Evolutionary conservation across 2,888 invertebrate genomes (phyloP), one percentile per base, ranked within the genome.

Genomic region (Drosophila phalerata): DNA sequence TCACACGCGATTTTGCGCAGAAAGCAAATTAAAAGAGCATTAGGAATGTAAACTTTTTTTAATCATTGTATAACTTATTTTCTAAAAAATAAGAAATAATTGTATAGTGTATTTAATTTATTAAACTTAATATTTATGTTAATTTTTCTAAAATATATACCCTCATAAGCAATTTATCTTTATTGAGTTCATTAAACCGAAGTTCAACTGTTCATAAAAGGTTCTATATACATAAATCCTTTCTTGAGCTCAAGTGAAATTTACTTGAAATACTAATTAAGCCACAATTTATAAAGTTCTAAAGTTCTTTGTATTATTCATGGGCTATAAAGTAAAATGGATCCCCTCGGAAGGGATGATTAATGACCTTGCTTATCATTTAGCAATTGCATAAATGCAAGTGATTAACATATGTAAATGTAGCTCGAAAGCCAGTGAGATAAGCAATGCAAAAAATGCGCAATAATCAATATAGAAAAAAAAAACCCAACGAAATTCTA

Each of bases 321-420:
- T 52, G n/a, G 3, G 28, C 17, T 40, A 2, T 25, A 28, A 40
- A 53, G 15, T n/a, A 9, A 22, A 15, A 15, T 45, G 22, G 8
- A 32, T 22, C 15, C 19, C 53, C 17, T 32, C 22, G 3, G 10
- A 15, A 11, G 17, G 3, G 9, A 68, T 68, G 52, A 68, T 40
- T 57, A 68, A 68, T 68, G 51, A 51, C 2, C 25, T 22, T 8
- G 28, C 49, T 49, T 45, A 34, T 40, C 64, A 37, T 22, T 32
- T 22, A 3, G 11, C 22, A 30, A 10, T 28, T 42, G 53, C 42
- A 42, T 48, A 30, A 48, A 48, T 48, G 17, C 1, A 32, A 13
- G 5, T 32, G 34, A 51, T 51, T 22, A 51, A 34, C 19, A 34
- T 19, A 32, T 17, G 4, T 5, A 19, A 43, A n/a, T n/a, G n/a